Base-by-base conservation (phyloP, 2,888 invertebrate species). In the Campopleginae sp. region DNA sequence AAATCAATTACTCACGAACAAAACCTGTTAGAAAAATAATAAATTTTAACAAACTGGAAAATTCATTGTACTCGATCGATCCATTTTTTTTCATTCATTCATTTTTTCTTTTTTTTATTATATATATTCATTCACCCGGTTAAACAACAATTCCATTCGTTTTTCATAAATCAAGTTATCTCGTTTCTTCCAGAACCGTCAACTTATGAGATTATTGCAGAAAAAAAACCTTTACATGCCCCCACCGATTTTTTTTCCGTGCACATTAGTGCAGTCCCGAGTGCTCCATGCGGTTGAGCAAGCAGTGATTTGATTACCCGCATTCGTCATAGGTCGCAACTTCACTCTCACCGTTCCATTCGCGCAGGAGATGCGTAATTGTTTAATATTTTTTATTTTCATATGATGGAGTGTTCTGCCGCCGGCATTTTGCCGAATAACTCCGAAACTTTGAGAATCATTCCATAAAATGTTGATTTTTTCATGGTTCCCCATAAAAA, bases 291-390 rank as follows among this genome's bases (percentile, higher is more conserved):
- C 48, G 31, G 63, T 79, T 61, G 23, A 44, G 38, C 10, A n/a
- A 31, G 61, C 7, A 10, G 38, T 33, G 44, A 61, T 79, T 79
- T 46, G 33, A 70, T 78, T 44, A 68, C 44, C 78, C 42, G 46
- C 46, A 46, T 75, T 63, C 63, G 27, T 46, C 48, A 44, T 14
- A 63, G 19, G 61, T 46, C 31, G 46, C 31, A 46, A n/a, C 23
- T 46, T 63, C 46, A 61, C 61, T 44, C 44, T 63, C 61, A 27
- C 33, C 14, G 38, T 48, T 76, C 38, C 7, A 19, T 33, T 65
- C 65, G 48, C 23, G 76, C 65, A 19, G 6, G 75, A 44, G 51
- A 54, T 54, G 54, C 33, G 17, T 17, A 33, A 76, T 65, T 48
- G 48, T 48, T 65, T 48, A 12, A 33, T 7, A 33, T 65, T 76